phyloP scores from a whole-genome alignment of 2,888 invertebrate species.

The Diogma glabrata region DNA sequence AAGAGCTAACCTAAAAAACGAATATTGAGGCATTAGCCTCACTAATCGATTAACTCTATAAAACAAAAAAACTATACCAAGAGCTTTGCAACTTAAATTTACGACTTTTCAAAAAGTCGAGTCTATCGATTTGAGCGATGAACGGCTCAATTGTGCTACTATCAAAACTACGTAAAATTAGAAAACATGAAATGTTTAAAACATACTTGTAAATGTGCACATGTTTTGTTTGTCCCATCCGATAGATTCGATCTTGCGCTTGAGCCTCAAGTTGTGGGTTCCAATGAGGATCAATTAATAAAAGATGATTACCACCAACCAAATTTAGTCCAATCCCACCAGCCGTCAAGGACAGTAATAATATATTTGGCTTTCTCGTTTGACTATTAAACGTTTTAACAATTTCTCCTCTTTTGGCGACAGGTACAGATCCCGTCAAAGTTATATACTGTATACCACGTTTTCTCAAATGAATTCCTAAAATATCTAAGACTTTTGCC shows the following conservation, averaged over 20 bases:
- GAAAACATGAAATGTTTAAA: too few relatives aligned
- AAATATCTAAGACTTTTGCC: conserved; percentile 67
- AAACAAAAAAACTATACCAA: too few relatives aligned
- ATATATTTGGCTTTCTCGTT: conserved; percentile 42
- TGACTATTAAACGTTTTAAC: conserved; percentile 61
- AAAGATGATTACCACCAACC: conserved; percentile 81
- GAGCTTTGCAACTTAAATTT: too few relatives aligned
- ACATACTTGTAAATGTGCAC: conserved; percentile 71
- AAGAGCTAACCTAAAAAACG: too few relatives aligned
- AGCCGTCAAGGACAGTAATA: conserved; percentile 81
- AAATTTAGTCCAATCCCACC: conserved; percentile 93
- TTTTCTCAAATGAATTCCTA: conserved; percentile 49
- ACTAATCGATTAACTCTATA: too few relatives aligned
- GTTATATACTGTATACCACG: conserved; percentile 45
- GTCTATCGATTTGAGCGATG: too few relatives aligned
- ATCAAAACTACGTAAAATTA: too few relatives aligned
- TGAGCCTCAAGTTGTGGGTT: conserved; percentile 93
- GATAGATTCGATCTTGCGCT: conserved; percentile 87
- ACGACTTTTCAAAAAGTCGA: too few relatives aligned
- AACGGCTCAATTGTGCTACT: too few relatives aligned
- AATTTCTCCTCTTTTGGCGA: conserved; percentile 56
- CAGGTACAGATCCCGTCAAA: conserved; percentile 65
- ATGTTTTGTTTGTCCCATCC: conserved; percentile 74
- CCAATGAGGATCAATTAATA: conserved; percentile 90
- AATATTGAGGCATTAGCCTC: too few relatives aligned